A percentile compares a stretch with the other conserved stretches of the same genome.
Conservation (phyloP, 2,888 invertebrate genomes). For the Aricia artaxerxes region DNA sequence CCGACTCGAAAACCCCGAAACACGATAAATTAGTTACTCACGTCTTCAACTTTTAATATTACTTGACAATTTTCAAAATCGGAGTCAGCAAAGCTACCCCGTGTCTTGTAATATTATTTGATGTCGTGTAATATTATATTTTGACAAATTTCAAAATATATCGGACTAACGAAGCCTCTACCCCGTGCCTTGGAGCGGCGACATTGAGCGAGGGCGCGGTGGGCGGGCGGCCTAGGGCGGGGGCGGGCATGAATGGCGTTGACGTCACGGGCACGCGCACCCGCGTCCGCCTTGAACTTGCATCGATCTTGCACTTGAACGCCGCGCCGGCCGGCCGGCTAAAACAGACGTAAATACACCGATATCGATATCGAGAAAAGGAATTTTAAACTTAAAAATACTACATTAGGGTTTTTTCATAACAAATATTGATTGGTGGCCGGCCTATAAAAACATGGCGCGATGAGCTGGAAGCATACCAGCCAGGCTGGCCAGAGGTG, state of each 20-base stretch:
- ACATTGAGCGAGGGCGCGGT: slow-evolving; percentile 36
- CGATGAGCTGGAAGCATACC: too few species aligned
- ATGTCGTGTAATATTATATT: too few species aligned
- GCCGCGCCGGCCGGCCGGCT: slow-evolving; percentile 18
- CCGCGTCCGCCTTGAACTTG: slow-evolving; percentile 50
- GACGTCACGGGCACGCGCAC: slow-evolving; percentile 47
- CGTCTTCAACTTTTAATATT: too few species aligned
- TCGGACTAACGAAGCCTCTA: neutral
- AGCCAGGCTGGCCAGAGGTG: too few species aligned
- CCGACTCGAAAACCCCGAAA: too few species aligned
- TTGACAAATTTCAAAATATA: too few species aligned
- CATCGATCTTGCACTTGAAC: slow-evolving; percentile 53
- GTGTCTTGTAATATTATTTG: neutral
- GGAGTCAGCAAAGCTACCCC: neutral
- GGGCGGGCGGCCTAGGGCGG: slow-evolving; percentile 36
- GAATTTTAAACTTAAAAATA: neutral
- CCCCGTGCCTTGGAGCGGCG: slow-evolving; percentile 8
- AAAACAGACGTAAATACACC: slow-evolving; percentile 5
- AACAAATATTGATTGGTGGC: too few species aligned
- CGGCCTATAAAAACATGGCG: too few species aligned
- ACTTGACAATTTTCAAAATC: too few species aligned
- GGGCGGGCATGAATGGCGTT: slow-evolving; percentile 44
- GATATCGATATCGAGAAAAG: neutral
- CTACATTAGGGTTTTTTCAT: neutral
- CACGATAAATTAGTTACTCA: too few species aligned